Evolutionary conservation across 2,113 vertebrate species (phyloP).

Genomic region (Athene cunicularia): DNA sequence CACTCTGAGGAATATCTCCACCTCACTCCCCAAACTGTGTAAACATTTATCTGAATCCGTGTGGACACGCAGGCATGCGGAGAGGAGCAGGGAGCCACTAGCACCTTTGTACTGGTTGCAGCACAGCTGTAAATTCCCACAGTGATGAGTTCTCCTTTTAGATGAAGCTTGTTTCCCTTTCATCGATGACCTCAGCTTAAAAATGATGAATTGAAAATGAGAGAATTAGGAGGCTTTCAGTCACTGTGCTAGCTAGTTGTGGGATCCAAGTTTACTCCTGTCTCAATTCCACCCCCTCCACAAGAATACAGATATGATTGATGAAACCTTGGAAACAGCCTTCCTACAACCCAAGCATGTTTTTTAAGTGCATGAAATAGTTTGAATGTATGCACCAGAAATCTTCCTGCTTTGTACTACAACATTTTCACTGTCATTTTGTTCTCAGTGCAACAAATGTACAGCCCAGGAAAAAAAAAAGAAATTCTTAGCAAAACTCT

Average conservation of each 20-base stretch:
- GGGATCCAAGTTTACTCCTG: not conserved
- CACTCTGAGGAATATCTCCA: not conserved
- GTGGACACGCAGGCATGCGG: not conserved
- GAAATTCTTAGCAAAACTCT: not conserved
- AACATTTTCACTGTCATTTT: not conserved
- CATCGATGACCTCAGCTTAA: not conserved
- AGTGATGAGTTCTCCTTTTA: not conserved
- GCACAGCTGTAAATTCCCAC: not conserved
- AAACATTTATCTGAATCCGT: not conserved
- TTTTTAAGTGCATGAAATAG: not conserved
- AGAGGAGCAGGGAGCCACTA: not conserved
- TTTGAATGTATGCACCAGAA: not conserved
- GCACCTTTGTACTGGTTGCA: not conserved
- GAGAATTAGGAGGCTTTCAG: not conserved
- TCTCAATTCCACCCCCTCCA: not conserved
- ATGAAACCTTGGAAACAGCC: slow-evolving; percentile 33
- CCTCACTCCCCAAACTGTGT: not conserved
- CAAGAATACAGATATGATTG: not conserved
- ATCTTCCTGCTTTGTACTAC: not conserved
- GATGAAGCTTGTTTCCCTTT: not conserved
- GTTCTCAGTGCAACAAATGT: not conserved
- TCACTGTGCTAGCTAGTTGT: not conserved
- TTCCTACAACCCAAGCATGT: not conserved
- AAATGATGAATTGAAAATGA: not conserved
- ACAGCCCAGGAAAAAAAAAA: not conserved